Base-by-base conservation (phyloP, 1,140 invertebrate species). In the Trachelipus rathkii region DNA sequence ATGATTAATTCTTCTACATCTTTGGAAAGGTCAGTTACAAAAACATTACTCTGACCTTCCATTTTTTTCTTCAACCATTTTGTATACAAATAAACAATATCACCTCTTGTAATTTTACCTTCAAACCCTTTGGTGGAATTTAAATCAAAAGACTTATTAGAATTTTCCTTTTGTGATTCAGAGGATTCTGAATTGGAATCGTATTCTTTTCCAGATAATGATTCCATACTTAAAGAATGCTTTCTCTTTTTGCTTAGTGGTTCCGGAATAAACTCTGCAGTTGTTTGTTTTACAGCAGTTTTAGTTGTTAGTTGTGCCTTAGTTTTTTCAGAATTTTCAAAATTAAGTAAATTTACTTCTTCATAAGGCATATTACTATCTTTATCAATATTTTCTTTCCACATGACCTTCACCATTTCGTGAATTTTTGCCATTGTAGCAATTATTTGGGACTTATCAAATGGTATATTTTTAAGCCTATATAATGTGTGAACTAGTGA, bases 11-110 rank as follows among this genome's bases (percentile, higher is more conserved):
- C 43, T 46, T 78, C 75, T n/a, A 81, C 79, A 74, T 77, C 74
- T 68, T 74, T 76, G n/a, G 77, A 21, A 11, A 81, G 71, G 68
- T 81, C 79, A 53, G 77, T 81, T 44, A 81, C 79, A 75, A 81
- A 81, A 43, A 78, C 75, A 78, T 78, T 81, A 50, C 76, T 76
- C 43, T 77, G 75, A 10, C 71, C 71, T 66, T 78, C 72, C 75
- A 75, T 76, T 44, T 81, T 81, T 45, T 74, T 74, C 33, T 69
- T 73, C 10, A 81, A 72, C 79, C 79, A 81, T 44, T 77, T 44
- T 21, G 77, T 68, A 71, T 81, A 81, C 21, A 81, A 46, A n/a
- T 24, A 73, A 13, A 78, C 77, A 60, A 81, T 81, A 46, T 81
- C 79, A 19, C 77, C 79, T 69, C 79, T 73, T 19, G 79, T 81